Percentiles rank a stretch among this genome's conserved stretches.
Conservation (phyloP, 2,888 invertebrate species). For the Leptopilina syphax region DNA sequence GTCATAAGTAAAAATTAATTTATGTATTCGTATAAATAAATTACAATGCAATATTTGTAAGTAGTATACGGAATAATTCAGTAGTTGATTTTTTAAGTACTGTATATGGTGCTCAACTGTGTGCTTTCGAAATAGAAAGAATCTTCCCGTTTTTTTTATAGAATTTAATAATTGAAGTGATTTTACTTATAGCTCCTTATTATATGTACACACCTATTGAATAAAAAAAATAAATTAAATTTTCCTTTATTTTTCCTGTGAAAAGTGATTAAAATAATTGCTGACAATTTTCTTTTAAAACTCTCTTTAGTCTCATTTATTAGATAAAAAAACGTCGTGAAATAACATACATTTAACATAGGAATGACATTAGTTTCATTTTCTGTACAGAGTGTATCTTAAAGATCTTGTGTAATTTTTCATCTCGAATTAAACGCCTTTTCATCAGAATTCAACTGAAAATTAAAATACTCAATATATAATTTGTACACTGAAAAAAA, state of each 20-base stretch:
- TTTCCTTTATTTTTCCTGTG: neutral
- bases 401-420: neutral
- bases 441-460: neutral
- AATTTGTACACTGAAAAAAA: too few relatives aligned
- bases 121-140: slow-evolving; percentile 22
- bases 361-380: slow-evolving; percentile 21
- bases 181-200: slow-evolving; percentile 24
- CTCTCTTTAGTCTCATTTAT: slow-evolving; percentile 11
- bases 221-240: slow-evolving; percentile 10
- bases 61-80: neutral
- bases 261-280: neutral
- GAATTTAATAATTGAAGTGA: slow-evolving; percentile 11
- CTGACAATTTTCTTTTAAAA: neutral
- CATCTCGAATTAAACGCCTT: neutral
- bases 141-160: neutral
- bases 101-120: slow-evolving; percentile 5
- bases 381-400: neutral
- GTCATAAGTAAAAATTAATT: neutral
- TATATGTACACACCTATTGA: neutral
- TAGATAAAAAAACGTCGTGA: slow-evolving; percentile 14
- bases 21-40: neutral
- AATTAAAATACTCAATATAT: neutral
- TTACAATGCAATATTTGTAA: slow-evolving; percentile 42
- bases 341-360: slow-evolving; percentile 28
- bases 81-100: slow-evolving; percentile 33